A percentile compares a stretch with the other conserved stretches of the same genome.
Evolutionary conservation across 2,797 vertebrate species (phyloP).

Genomic region (Melanogrammus aeglefinus): DNA sequence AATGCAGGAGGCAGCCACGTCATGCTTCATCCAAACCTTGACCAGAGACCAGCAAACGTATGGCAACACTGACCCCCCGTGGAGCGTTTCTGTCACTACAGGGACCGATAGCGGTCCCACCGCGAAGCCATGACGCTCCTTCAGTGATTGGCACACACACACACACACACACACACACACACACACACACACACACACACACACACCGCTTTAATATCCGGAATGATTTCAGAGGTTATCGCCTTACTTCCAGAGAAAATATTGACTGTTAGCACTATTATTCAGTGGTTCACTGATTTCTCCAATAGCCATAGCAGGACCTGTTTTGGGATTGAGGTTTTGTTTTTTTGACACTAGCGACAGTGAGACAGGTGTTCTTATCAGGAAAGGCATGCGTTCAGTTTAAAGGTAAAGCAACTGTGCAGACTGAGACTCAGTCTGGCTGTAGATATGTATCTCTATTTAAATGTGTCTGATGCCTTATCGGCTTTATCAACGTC

Average conservation of each 20-base stretch:
- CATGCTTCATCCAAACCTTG: conserved; percentile 58
- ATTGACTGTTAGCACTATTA: conserved; percentile 56
- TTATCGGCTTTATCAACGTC: conserved; percentile 16
- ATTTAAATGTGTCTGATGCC: conserved; percentile 24
- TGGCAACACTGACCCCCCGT: conserved; percentile 49
- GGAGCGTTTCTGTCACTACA: conserved; percentile 36
- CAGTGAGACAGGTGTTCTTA: conserved; percentile 9
- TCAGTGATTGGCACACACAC: not conserved
- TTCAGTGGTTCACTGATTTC: conserved; percentile 49
- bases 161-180: not conserved
- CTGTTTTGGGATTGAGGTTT: not conserved
- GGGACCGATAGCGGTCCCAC: conserved; percentile 11
- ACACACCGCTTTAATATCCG: not conserved
- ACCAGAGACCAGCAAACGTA: conserved; percentile 33
- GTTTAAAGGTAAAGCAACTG: conserved; percentile 15
- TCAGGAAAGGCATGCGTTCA: conserved; percentile 30
- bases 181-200: not conserved
- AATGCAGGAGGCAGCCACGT: not conserved
- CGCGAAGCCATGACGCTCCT: not conserved
- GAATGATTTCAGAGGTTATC: conserved; percentile 7
- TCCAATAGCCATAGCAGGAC: conserved; percentile 50
- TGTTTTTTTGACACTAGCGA: not conserved
- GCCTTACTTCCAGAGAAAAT: conserved; percentile 28
- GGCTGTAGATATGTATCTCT: conserved; percentile 24
- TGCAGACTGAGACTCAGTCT: not conserved